A percentile compares a stretch with the other conserved stretches of the same genome.
These are phyloP conservation scores for Chionis minor DNA, from an alignment of 2,113 vertebrate genomes.

Conservation along the genomic window DNA sequence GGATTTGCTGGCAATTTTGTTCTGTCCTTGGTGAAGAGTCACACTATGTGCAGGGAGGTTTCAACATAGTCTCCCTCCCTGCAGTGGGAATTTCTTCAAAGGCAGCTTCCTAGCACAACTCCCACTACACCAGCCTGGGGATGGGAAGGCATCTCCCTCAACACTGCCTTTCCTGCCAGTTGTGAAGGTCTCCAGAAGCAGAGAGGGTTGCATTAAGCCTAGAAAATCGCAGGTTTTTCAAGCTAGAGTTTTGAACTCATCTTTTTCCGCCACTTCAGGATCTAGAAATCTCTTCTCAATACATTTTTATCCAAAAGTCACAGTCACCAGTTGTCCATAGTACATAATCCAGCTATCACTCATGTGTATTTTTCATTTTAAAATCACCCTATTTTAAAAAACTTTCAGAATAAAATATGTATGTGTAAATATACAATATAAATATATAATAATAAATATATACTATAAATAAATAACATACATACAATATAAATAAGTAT, in stretches of 20 bases:
- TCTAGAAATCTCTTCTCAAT: background rate
- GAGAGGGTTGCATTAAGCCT: background rate
- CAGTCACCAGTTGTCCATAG: background rate
- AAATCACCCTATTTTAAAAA: background rate
- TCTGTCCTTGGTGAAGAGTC: background rate
- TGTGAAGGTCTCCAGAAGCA: background rate
- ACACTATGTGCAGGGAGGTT: background rate
- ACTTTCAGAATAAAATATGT: background rate
- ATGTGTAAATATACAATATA: too few species aligned
- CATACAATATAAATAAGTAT: background rate
- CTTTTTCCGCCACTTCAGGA: background rate
- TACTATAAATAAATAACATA: too few species aligned
- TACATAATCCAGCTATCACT: background rate
- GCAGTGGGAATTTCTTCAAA: background rate
- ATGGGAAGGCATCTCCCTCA: background rate
- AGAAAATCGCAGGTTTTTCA: background rate
- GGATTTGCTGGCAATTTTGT: background rate
- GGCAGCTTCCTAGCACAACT: background rate
- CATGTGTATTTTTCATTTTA: background rate
- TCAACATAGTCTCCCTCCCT: background rate
- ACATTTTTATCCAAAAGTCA: background rate
- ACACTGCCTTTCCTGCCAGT: background rate
- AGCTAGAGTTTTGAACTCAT: background rate
- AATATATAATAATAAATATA: too few species aligned
- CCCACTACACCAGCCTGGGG: background rate